phyloP scores from a whole-genome alignment of 2,888 invertebrate species.

The Hyles lineata region DNA sequence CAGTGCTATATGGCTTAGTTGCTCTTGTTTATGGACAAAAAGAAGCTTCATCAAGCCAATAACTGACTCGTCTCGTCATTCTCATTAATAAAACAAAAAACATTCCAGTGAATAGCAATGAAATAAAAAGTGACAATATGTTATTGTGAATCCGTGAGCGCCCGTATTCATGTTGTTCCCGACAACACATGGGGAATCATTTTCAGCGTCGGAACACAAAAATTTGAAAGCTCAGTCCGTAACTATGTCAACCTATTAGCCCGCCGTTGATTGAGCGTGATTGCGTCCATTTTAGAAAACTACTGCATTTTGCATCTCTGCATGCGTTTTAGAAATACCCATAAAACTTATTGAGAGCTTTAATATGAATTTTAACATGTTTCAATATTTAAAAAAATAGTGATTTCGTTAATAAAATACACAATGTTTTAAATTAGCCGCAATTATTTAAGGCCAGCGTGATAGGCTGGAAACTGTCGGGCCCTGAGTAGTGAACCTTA shows the following conservation, averaged over 20 bases:
- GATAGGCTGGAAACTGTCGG: too few species aligned
- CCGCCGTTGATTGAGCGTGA: slow-evolving; percentile 1
- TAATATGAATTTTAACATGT: too few species aligned
- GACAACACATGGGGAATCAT: neutral
- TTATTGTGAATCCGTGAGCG: neutral
- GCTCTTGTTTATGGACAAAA: too few species aligned
- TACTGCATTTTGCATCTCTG: neutral
- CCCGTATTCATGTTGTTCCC: neutral
- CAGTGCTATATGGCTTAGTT: too few species aligned
- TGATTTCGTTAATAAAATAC: too few species aligned
- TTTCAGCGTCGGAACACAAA: slow-evolving; percentile 4
- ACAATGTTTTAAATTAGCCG: too few species aligned
- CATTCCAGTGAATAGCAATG: neutral
- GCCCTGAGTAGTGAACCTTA: too few species aligned
- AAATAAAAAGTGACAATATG: neutral
- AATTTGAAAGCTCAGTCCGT: slow-evolving; percentile 31
- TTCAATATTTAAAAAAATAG: neutral
- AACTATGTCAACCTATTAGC: slow-evolving; percentile 37
- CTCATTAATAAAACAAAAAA: neutral
- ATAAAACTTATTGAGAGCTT: neutral
- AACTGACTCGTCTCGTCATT: too few species aligned
- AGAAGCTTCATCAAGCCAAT: too few species aligned
- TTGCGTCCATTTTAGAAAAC: neutral
- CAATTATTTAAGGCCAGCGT: too few species aligned
- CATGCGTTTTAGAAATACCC: neutral